Conservation (phyloP, 2,113 vertebrate species). For the Pipra filicauda region DNA sequence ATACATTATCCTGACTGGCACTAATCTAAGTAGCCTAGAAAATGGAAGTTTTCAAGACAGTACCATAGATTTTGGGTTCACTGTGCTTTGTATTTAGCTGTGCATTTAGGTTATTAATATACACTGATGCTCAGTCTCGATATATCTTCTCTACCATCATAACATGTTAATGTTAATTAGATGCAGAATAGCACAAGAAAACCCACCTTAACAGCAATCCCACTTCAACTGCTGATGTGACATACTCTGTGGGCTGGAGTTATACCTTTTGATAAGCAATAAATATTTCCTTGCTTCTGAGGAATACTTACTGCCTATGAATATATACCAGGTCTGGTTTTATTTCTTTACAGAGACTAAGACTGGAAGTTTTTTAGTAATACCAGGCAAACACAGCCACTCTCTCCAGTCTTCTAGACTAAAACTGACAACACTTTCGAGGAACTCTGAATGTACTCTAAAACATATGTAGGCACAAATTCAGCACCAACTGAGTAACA, state of each 20-base stretch:
- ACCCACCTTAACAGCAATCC: background rate
- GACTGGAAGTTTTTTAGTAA: background rate
- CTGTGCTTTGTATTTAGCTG: background rate
- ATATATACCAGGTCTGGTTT: background rate
- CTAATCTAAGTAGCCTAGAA: background rate
- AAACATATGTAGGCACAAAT: background rate
- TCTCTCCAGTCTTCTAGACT: background rate
- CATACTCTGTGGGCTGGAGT: background rate
- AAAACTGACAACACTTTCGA: background rate
- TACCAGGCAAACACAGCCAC: background rate
- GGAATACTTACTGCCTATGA: background rate
- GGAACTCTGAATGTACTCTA: background rate
- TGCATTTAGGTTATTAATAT: background rate
- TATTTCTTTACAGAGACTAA: background rate
- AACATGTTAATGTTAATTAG: background rate
- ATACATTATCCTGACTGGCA: background rate
- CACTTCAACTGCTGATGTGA: background rate
- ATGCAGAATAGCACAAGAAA: background rate
- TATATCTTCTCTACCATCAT: background rate
- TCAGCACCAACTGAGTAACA: background rate
- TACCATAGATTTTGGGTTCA: background rate
- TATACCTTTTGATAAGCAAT: background rate
- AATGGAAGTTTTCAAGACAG: background rate
- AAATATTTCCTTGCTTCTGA: background rate
- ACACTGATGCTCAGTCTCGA: background rate